A percentile compares a stretch with the other conserved stretches of the same genome.
Conservation (phyloP, 2,797 vertebrate species). For the Caiman crocodilus region DNA sequence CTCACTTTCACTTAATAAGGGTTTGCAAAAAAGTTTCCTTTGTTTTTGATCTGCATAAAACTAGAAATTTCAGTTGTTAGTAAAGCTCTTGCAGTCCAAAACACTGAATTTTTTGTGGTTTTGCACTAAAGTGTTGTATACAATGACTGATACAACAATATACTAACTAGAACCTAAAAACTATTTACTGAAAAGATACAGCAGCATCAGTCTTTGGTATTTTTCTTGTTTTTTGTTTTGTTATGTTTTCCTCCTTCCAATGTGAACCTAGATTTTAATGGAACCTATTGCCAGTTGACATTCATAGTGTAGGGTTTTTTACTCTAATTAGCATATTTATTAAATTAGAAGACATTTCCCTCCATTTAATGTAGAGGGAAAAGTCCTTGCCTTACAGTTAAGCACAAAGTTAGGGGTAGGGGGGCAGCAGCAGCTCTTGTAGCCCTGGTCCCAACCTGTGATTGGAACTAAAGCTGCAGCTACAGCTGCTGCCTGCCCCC, state of each 20-base stretch:
- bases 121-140: background rate
- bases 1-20: background rate
- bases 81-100: rapidly evolving
- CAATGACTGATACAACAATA: rapidly evolving
- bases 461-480: no score
- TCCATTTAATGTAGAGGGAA: no score
- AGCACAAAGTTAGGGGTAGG: no score
- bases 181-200: background rate
- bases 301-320: rapidly evolving
- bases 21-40: rapidly evolving
- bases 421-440: no score
- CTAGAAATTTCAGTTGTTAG: rapidly evolving
- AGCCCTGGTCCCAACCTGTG: no score
- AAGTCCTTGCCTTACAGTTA: no score
- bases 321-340: no score
- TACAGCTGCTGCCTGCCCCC: no score
- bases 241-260: background rate
- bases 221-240: no score
- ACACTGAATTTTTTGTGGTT: rapidly evolving
- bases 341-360: no score
- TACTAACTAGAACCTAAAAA: rapidly evolving
- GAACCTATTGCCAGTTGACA: background rate
- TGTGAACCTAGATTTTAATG: background rate
- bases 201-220: background rate
- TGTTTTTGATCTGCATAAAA: background rate